These are phyloP conservation scores for Morinoia aosen DNA, from an alignment of 2,888 invertebrate genomes.

Conservation along the genomic window DNA sequence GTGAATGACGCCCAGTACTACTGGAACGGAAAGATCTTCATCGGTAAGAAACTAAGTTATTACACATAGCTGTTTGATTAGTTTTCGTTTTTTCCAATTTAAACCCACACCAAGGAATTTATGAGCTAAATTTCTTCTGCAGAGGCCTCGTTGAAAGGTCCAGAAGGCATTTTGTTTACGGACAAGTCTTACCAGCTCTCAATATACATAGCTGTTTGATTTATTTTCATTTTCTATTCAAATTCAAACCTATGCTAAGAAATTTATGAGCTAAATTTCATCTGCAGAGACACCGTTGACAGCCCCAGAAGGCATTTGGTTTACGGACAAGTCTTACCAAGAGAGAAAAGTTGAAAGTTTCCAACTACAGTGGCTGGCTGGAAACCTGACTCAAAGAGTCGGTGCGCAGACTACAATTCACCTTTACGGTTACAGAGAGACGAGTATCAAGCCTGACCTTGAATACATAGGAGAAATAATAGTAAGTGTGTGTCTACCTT, in stretches of 20 bases:
- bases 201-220: neutral
- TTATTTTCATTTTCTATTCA: neutral
- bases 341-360: conserved; percentile 82
- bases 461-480: conserved; percentile 79
- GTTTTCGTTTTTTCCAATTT: neutral
- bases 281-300: conserved; percentile 87
- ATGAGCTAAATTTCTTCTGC: conserved; percentile 64
- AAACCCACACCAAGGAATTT: neutral
- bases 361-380: conserved; percentile 85
- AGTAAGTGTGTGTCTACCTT: conserved; percentile 54
- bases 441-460: conserved; percentile 84
- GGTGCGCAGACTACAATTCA: conserved; percentile 85
- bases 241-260: neutral
- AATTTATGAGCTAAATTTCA: neutral
- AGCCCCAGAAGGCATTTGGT: conserved; percentile 87
- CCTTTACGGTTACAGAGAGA: conserved; percentile 91
- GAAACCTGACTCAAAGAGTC: conserved; percentile 86
- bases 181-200: conserved; percentile 77
- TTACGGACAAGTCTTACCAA: conserved; percentile 80
- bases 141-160: conserved; percentile 91
- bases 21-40: conserved; percentile 91
- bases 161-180: conserved; percentile 87
- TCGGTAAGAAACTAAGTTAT: conserved; percentile 78
- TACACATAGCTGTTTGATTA: neutral
- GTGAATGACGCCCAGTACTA: conserved; percentile 85